These are phyloP conservation scores for Drosophila mayaguana DNA, from an alignment of 2,888 invertebrate species.

Conservation along the genomic window DNA sequence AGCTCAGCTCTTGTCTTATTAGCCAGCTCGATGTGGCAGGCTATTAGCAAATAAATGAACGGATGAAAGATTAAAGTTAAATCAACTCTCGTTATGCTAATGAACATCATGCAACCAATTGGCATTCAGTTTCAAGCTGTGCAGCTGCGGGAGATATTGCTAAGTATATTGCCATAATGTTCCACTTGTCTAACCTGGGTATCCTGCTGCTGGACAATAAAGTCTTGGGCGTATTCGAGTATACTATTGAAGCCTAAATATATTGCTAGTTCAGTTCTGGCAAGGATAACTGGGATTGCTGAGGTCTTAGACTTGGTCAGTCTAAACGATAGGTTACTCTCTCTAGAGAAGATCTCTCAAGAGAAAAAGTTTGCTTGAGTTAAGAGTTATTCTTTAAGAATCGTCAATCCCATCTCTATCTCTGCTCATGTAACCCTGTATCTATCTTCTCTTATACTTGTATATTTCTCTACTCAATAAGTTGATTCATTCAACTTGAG, in stretches of 20 bases:
- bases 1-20: conserved; percentile 25
- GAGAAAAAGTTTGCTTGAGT: too few relatives aligned
- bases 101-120: conserved; percentile 13
- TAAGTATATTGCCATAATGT: not conserved
- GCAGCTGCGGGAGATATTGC: conserved; percentile 2
- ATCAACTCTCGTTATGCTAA: conserved; percentile 28
- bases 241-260: not conserved
- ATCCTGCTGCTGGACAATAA: not conserved
- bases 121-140: conserved; percentile 13
- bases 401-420: not conserved
- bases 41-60: conserved; percentile 21
- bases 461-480: not conserved
- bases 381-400: too few relatives aligned
- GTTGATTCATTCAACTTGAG: not conserved
- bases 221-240: not conserved
- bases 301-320: not conserved
- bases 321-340: too few relatives aligned
- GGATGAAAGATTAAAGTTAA: conserved; percentile 14
- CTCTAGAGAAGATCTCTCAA: too few relatives aligned
- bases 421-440: not conserved
- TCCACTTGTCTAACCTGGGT: not conserved
- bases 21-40: conserved; percentile 8
- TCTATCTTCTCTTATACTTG: not conserved
- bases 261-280: not conserved
- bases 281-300: not conserved